Percentiles rank a stretch among this genome's conserved stretches.
phyloP scores from a whole-genome alignment of 2,113 vertebrate genomes.

The Saguinus imperator region DNA sequence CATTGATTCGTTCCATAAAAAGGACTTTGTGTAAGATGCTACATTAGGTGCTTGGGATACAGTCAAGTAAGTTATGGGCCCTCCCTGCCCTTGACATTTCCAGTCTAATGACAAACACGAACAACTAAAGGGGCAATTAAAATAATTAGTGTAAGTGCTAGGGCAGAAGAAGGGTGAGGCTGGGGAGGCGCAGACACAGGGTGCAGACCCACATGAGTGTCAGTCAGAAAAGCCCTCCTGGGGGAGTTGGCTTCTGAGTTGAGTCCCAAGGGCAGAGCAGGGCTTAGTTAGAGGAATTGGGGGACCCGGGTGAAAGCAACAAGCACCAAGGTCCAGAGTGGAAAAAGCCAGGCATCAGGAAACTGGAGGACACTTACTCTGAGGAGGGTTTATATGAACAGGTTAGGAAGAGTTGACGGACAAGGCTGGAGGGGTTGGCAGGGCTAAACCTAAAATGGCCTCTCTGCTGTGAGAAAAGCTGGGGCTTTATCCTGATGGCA shows the following conservation, averaged over 20 bases:
- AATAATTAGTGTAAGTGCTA: neutral
- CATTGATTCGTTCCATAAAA: neutral
- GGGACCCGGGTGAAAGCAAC: neutral
- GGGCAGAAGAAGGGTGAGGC: neutral
- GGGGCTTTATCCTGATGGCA: neutral
- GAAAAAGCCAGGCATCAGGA: neutral
- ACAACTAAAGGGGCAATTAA: neutral
- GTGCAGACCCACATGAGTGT: fast-evolving
- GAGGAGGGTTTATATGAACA: neutral
- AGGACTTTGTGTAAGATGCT: neutral
- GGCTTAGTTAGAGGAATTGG: neutral
- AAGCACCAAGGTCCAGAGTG: neutral
- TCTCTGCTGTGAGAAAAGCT: neutral
- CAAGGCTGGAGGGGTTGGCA: neutral
- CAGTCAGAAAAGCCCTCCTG: neutral
- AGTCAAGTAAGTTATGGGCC: neutral
- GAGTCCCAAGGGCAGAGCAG: neutral
- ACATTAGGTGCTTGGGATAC: neutral
- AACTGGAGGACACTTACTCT: neutral
- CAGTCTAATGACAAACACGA: neutral
- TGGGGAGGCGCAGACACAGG: neutral
- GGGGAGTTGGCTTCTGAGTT: neutral
- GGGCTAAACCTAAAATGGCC: neutral
- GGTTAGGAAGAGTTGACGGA: neutral
- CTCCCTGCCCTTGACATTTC: neutral